Base-by-base conservation (phyloP, 2,113 vertebrate genomes). In the Turnix velox region DNA sequence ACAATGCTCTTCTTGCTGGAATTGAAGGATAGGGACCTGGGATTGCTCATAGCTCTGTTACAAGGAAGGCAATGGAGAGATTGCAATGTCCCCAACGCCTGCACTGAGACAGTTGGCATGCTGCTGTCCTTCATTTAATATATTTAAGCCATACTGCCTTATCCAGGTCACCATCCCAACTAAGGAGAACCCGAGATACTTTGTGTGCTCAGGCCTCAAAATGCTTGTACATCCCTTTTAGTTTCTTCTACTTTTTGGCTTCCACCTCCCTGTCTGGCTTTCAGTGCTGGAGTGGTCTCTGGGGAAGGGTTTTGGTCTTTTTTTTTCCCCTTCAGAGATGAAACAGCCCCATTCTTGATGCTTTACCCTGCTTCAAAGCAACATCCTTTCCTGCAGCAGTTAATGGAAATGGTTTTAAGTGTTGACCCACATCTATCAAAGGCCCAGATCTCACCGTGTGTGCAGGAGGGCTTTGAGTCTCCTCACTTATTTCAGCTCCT, bases 21-120 rank as follows among this genome's bases (percentile, higher is more conserved):
- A 2, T 7, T 57, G 72, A 63, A 15, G 66, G 75, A 85, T 49
- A 24, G 37, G 59, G 30, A 7, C 16, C 52, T 11, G 58, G 55
- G 6, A 33, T 22, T 40, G 68, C 57, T 30, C 1, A 0, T 7
- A 3, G 24, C 20, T 58, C 63, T 66, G 59, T 28, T 7, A 35
- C 7, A 72, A 48, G 52, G 55, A 46, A 80, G 14, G 42, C 8
- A 2, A n/a, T n/a, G n/a, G n/a, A n/a, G n/a, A n/a, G n/a, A n/a
- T 6, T 52, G 61, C 52, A 7, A 5, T 18, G 6, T 12, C 48
- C 61, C 66, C 22, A 7, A 1, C 4, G 18, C 0, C 0, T 3
- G 51, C 18, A 11, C 68, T 11, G 72, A 27, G 68, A 1, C 11
- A 14, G 19, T 8, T 55, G 63, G 31, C 5, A 0, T 24, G 30